Base-by-base conservation (phyloP, 2,888 invertebrate genomes). In the Cenopis cana region DNA sequence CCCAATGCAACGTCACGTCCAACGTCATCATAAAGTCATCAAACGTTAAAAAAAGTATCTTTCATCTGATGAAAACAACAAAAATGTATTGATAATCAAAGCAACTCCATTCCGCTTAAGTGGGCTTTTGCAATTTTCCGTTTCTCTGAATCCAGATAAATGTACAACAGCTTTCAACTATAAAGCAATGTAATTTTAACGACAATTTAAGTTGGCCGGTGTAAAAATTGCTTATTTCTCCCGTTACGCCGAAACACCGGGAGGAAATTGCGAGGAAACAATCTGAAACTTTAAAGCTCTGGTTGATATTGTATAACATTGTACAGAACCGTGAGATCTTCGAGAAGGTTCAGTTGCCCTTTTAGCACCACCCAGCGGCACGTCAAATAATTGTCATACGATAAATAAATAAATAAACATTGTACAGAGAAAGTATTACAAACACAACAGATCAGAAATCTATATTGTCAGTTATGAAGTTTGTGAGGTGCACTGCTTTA, bases 181-280 rank as follows among this genome's bases (percentile, higher is more conserved):
- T 36, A 54, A 64, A 64, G 38, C 54, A 54, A 64, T 54, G 54
- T 54, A 38, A 54, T 52, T 64, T 54, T 54, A 64, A 52, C 36
- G 52, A 64, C 64, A 64, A 64, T 64, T 64, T 54, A 64, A 64
- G 52, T 64, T 54, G 64, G 52, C 36, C 64, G 64, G 64, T 36
- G 62, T 54, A 54, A 64, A 52, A 64, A 64, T 64, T 64, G 64
- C 64, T 64, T 64, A 54, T 64, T 54, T 20, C 38, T 54, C 64
- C 50, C 52, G 52, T 18, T 64, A 33, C 29, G 29, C 49, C 49
- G 10, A 52, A 62, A 52, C 54, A 54, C 64, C 24, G 64, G 36
- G 52, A 20, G 52, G 64, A 54, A 54, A 64, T 64, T 64, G 52
- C 54, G 64, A 52, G 20, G 38, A 54, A 64, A 38, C 54, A 64